phyloP scores from a whole-genome alignment of 2,888 invertebrate genomes.

The Steromphala cineraria region DNA sequence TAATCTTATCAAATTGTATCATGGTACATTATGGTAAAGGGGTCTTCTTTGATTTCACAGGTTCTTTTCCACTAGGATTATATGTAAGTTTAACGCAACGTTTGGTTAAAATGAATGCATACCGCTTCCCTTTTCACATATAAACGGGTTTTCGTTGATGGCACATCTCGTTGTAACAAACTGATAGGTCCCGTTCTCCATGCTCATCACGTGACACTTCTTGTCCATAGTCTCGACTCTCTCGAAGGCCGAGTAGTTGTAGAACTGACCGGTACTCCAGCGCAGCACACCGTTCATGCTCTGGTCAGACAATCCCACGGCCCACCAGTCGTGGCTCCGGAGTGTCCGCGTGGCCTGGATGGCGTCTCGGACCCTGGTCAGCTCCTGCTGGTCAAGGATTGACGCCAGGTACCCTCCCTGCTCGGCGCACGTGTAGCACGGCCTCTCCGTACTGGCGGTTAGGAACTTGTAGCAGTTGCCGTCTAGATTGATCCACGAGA shows the following conservation, averaged over 20 bases:
- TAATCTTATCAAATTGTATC: too few relatives aligned
- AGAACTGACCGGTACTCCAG: neutral
- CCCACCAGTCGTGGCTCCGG: neutral
- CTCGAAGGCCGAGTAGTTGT: neutral
- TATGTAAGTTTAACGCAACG: too few relatives aligned
- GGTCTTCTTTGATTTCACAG: too few relatives aligned
- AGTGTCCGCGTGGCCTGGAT: neutral
- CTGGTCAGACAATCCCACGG: neutral
- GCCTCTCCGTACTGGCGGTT: neutral
- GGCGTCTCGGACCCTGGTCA: neutral
- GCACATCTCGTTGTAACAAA: neutral
- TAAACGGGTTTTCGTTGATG: neutral
- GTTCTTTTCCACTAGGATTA: too few relatives aligned
- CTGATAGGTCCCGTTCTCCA: neutral
- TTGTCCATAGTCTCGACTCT: neutral
- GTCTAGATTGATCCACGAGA: neutral
- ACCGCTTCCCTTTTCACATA: neutral
- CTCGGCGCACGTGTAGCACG: neutral
- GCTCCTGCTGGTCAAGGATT: neutral
- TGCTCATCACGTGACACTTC: neutral
- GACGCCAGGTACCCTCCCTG: neutral
- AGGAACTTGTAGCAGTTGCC: conserved; percentile 12
- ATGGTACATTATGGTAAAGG: too few relatives aligned
- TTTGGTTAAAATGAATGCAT: neutral
- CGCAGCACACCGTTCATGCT: neutral